Evolutionary conservation across 92 coral and sea anemone genomes (phyloP).

Genomic region (Porites divaricata): DNA sequence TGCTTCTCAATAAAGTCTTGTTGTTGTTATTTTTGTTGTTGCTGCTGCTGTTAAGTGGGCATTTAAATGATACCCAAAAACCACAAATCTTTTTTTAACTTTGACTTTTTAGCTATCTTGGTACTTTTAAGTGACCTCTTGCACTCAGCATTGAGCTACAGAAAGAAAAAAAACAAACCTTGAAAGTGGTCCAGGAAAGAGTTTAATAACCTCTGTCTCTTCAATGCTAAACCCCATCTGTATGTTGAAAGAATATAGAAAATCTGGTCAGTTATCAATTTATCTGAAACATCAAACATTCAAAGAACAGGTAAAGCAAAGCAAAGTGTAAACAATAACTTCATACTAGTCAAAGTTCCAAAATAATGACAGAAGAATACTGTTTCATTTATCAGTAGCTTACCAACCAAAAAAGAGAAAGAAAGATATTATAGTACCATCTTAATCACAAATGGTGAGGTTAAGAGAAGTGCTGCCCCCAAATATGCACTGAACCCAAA

Average conservation of each 20-base stretch:
- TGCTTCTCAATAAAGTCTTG: no score
- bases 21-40: no score
- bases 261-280: neutral
- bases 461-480: no score
- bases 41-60: no score
- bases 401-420: neutral
- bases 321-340: neutral
- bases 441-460: no score
- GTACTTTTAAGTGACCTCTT: neutral
- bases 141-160: neutral
- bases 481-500: no score
- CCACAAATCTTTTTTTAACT: neutral
- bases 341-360: no score
- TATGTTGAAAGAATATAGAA: neutral
- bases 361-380: neutral
- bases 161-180: constrained; percentile 47
- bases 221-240: constrained; percentile 58
- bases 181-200: constrained; percentile 85
- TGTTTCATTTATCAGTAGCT: neutral
- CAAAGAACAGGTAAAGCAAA: neutral
- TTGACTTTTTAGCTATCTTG: no score
- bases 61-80: neutral
- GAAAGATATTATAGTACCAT: no score
- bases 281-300: neutral
- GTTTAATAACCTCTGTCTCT: constrained; percentile 49